phyloP scores from a whole-genome alignment of 92 coral and sea anemone species.

The Actinostola sp. region DNA sequence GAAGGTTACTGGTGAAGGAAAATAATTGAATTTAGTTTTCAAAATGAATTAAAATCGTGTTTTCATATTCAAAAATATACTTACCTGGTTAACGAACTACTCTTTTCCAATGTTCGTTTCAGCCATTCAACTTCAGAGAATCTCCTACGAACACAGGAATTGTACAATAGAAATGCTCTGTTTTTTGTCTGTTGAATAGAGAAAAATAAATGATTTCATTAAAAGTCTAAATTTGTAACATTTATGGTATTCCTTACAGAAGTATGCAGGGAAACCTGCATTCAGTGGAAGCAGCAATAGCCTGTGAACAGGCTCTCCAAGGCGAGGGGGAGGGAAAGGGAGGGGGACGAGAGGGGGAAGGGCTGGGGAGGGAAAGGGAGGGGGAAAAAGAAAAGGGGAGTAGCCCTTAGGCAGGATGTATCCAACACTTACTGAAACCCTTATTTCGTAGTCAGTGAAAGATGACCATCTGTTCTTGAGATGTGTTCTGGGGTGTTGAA shows the following conservation, averaged over 20 bases:
- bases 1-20: conserved; percentile 15
- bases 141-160: conserved; percentile 61
- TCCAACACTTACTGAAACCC: conserved; percentile 46
- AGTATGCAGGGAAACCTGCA: too few relatives aligned
- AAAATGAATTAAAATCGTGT: background rate
- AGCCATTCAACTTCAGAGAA: conserved; percentile 75
- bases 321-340: too few relatives aligned
- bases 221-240: too few relatives aligned
- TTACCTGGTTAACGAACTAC: conserved; percentile 50
- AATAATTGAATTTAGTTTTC: background rate
- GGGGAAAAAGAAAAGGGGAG: too few relatives aligned
- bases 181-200: conserved; percentile 54
- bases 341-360: too few relatives aligned
- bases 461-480: conserved; percentile 50
- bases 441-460: conserved; percentile 67
- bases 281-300: too few relatives aligned
- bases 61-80: too few relatives aligned
- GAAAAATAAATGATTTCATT: background rate
- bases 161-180: conserved; percentile 45
- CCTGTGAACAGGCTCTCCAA: too few relatives aligned
- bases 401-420: too few relatives aligned
- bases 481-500: conserved; percentile 71
- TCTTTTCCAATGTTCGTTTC: conserved; percentile 44
- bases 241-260: too few relatives aligned
- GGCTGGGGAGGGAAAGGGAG: too few relatives aligned